Conservation (phyloP, 2,797 vertebrate genomes). For the Enteromius paludinosus region DNA sequence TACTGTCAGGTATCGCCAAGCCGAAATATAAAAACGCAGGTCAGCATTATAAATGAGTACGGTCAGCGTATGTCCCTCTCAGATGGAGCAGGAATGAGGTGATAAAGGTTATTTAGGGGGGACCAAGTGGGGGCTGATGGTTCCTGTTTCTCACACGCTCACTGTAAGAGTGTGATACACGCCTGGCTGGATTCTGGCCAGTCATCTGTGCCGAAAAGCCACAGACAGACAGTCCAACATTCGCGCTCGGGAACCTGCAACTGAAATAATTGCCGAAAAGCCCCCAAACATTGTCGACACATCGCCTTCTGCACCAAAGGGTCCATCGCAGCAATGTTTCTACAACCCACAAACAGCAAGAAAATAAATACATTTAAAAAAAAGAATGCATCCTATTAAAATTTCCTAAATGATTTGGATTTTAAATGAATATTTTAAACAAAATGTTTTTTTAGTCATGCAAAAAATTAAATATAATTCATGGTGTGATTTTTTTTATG, state of each 20-base stretch:
- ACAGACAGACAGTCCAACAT: conserved; percentile 17
- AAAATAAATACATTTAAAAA: not conserved
- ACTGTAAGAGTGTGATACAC: conserved; percentile 49
- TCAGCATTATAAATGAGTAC: conserved; percentile 8
- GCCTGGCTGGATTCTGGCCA: conserved; percentile 49
- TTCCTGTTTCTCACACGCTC: conserved; percentile 42
- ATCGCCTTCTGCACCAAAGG: conserved; percentile 40
- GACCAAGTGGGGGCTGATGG: conserved; percentile 43
- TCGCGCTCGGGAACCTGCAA: conserved; percentile 41
- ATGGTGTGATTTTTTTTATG: conserved; percentile 9
- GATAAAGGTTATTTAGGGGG: conserved; percentile 52
- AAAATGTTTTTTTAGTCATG: not conserved
- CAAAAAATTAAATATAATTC: not conserved
- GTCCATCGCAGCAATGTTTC: conserved; percentile 20
- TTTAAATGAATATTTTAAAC: conserved; percentile 18
- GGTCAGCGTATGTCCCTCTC: not conserved
- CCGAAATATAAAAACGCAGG: not conserved
- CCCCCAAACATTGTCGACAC: conserved; percentile 21
- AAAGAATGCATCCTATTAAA: not conserved
- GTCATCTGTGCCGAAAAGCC: conserved; percentile 34
- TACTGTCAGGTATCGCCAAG: not conserved
- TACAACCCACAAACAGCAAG: not conserved
- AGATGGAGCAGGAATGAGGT: conserved; percentile 32
- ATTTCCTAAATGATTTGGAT: not conserved
- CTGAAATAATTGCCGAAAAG: conserved; percentile 37